Conservation (phyloP, 2,797 vertebrate genomes). For the Cynodonichthys magdalenae region DNA sequence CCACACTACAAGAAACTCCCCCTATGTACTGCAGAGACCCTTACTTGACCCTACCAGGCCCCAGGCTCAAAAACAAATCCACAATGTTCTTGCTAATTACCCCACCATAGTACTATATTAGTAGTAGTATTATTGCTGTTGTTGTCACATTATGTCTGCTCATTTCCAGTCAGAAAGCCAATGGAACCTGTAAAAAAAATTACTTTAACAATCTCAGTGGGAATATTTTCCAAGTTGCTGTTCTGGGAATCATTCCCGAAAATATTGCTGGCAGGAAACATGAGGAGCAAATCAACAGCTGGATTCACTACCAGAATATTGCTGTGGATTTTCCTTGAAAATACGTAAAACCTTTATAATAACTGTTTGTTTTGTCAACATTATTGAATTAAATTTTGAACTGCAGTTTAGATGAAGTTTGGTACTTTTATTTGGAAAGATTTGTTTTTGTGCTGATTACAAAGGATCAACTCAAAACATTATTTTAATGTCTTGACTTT, state of each 20-base stretch:
- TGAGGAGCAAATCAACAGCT: not conserved
- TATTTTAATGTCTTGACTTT: not conserved
- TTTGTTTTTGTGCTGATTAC: not conserved
- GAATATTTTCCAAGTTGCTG: not conserved
- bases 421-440: no score
- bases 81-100: no score
- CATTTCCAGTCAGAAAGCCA: no score
- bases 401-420: no score
- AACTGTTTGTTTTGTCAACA: not conserved
- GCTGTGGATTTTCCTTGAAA: not conserved
- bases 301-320: not conserved
- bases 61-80: no score
- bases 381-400: not conserved
- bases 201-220: not conserved
- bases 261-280: not conserved
- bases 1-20: no score
- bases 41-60: no score
- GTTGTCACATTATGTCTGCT: not conserved
- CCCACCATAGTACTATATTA: not conserved
- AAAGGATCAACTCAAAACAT: not conserved
- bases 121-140: not conserved
- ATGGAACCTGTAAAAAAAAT: not conserved
- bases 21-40: no score
- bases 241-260: not conserved
- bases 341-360: not conserved